Base-by-base conservation (phyloP, 2,797 vertebrate species). In the Clarias laeviceps region DNA sequence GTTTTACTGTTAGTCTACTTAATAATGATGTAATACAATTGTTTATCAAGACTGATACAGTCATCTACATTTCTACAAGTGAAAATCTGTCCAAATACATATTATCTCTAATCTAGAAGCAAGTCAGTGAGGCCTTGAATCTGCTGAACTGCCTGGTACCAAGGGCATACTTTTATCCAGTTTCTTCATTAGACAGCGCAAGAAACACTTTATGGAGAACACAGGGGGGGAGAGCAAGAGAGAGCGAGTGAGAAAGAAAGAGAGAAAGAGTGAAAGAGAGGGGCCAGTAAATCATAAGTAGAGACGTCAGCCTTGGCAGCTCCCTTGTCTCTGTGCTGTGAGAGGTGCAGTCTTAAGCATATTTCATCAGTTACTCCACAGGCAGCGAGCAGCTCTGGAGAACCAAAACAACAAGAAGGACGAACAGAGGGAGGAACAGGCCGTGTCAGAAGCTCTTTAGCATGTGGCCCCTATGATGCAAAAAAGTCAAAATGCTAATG, bases 141-240 rank as follows among this genome's bases (percentile, higher is more conserved):
- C 88, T 83, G 88, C 83, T 86, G 90, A 91, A 89, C 93, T 91
- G 94, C 91, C 92, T 93, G 94, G 94, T 94, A 95, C 92, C 91
- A 89, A 91, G 89, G 90, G 87, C 92, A 94, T 92, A 94, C 92
- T 92, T 87, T 85, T 66, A 84, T 87, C 56, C 90, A 90, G 91
- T 92, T 89, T 90, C 93, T 92, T 95, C 92, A 94, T 94, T 94
- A 94, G 90, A 85, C 91, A 92, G 90, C 91, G 91, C 88, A 91
- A 93, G 91, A 94, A 90, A 91, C 91, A 72, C 85, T 89, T 82
- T 86, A 74, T 82, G 89, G 85, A 89, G 83, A 78, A 84, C 87
- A 68, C 32, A 4, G 40, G 86, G 89, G 88, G 78, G 83, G 79
- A 65, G 82, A 89, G 81, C 37, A 7, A 86, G 79, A 65, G 82